Conservation (phyloP, 2,797 vertebrate species). For the Gobionotothen gibberifrons region DNA sequence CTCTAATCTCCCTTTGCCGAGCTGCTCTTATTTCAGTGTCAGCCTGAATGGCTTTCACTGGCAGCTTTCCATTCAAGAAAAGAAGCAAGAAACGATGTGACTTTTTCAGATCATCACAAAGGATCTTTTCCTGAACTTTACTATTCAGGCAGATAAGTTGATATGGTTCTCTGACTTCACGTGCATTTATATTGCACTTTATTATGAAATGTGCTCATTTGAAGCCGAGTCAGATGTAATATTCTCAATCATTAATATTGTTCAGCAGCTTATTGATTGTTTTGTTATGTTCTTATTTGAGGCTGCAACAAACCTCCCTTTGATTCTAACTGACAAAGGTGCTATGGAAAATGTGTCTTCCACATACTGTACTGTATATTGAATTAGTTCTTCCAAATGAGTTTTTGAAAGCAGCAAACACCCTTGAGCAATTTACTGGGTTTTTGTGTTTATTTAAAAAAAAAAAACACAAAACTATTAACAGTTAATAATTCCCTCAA, state of each 20-base stretch:
- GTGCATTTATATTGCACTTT: conserved; percentile 18
- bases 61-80: conserved; percentile 47
- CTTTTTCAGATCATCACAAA: conserved; percentile 36
- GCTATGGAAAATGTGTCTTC: conserved; percentile 31
- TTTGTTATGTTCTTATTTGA: conserved; percentile 11
- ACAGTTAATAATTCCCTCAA: conserved; percentile 43
- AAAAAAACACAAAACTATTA: conserved; percentile 47
- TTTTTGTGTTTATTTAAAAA: conserved; percentile 55
- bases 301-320: conserved; percentile 17
- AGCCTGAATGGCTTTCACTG: conserved; percentile 42
- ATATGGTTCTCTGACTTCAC: conserved; percentile 2
- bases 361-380: background rate
- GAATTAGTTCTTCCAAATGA: conserved; percentile 42
- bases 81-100: conserved; percentile 1
- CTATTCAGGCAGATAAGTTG: conserved; percentile 3
- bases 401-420: conserved; percentile 40
- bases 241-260: conserved; percentile 9
- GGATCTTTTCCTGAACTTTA: conserved; percentile 14
- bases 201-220: conserved; percentile 26
- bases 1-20: conserved; percentile 51
- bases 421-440: conserved; percentile 38
- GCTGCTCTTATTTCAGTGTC: conserved; percentile 57
- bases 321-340: conserved; percentile 39
- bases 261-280: conserved; percentile 31
- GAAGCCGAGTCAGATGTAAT: conserved; percentile 17